Evolutionary conservation across 2,797 vertebrate species (phyloP), one percentile per base, ranked within the genome.

Genomic region (Coilia nasus): DNA sequence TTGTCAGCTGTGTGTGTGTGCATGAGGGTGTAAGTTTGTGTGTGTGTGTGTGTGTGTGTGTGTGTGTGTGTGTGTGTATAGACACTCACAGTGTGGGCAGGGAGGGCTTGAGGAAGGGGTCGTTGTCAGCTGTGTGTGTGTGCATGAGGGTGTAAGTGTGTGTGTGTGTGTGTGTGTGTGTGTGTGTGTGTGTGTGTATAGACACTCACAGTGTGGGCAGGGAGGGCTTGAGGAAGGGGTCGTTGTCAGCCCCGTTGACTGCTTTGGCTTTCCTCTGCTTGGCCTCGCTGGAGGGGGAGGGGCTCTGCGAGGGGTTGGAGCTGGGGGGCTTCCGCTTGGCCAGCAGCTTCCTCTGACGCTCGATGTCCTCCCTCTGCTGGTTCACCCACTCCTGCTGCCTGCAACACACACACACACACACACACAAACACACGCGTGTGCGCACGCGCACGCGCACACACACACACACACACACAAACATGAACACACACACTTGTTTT

Each of bases 371-470:
- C 87, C 98, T 96, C 96, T 99, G 98, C 93, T 99, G 98, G 95
- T 99, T 99, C 91, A 99, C 97, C 96, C 97, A 97, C 92, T 99
- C 98, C 94, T 99, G 98, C 85, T 99, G 98, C 94, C 98, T 99
- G 85, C 57, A 31, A 83, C 54, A 86, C 14, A 25, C n/a, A 81
- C 17, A 78, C 60, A 64, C 60, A 64, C 60, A 64, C 60, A 64
- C 21, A 50, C 82, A 83, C 28, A 41, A 2, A 41, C 35, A 41
- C 35, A 41, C 35, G n/a, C n/a, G n/a, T n/a, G n/a, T n/a, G n/a
- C 17, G 62, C 60, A 64, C 60, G 25, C 60, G 25, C 60, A 64
- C 21, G 28, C 82, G 62, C 28, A 83, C 54, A 86, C 14, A 25
- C n/a, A 81, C 17, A 78, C 60, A 64, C 60, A 64, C 60, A 64